Evolutionary conservation across 2,888 invertebrate species (phyloP), one percentile per base, ranked within the genome.

Genomic region (Crepidodera aurea): DNA sequence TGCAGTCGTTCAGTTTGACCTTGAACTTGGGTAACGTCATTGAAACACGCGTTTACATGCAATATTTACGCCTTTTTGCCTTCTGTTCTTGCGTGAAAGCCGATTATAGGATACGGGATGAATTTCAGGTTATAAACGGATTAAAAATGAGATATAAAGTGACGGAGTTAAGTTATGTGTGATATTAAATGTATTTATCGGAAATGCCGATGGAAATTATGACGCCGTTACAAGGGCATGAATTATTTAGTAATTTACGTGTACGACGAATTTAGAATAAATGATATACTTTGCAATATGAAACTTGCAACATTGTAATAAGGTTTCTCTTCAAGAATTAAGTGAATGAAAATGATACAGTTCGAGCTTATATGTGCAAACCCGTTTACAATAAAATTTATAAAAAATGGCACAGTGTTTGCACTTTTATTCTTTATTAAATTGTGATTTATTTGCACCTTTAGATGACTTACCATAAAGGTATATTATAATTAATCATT

Each of bases 51-150:
- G 25, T 46, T 46, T 25, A 25, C 46, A 46, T 46, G 46, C 46
- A 42, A 42, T 18, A 42, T 42, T 42, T 42, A 42, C 42, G 42
- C 42, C 42, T 46, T 46, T 25, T 19, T 46, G 46, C 46, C n/a
- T n/a, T 22, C 46, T 3, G 6, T 25, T 46, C 25, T 46, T 46
- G 13, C 25, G 25, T 46, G 25, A 46, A 46, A 46, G 46, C 46
- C 25, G 46, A 46, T 46, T 46, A 22, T 7, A 8, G 32, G 10
- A n/a, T 32, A 32, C n/a, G 7, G 32, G 32, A 32, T 32, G n/a
- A 32, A 32, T 32, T 46, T 46, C 46, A n/a, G 25, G 25, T 46
- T 46, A n/a, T n/a, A 32, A 32, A 32, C 32, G 32, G 32, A 32
- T 32, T 32, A 32, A 32, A 32, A 32, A 8, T 32, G 32, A 32